phyloP scores from a whole-genome alignment of 1,140 invertebrate genomes.

The Hyposmocoma kahamanoa region DNA sequence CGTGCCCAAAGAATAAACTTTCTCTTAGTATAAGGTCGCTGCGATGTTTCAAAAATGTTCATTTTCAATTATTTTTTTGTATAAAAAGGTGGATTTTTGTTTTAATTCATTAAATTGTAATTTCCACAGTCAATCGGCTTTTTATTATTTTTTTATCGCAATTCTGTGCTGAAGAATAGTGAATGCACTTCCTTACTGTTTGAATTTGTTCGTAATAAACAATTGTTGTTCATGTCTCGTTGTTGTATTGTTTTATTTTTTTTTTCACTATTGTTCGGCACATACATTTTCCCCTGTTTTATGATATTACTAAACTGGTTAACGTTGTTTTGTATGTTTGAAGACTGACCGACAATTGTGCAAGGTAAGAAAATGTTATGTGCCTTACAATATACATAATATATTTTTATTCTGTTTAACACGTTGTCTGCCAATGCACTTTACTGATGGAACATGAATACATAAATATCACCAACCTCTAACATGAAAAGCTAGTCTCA shows the following conservation, averaged over 20 bases:
- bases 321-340: conserved; percentile 11
- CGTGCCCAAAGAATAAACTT: conserved; percentile 25
- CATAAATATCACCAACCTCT: no score
- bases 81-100: conserved; percentile 17
- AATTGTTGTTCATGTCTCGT: background rate
- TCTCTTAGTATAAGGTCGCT: background rate
- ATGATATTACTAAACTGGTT: conserved; percentile 13
- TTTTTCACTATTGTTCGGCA: conserved; percentile 88
- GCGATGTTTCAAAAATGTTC: background rate
- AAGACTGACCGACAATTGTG: conserved; percentile 14
- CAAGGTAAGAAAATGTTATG: conserved; percentile 37
- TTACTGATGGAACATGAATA: no score
- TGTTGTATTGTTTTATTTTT: conserved; percentile 29
- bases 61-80: conserved; percentile 23
- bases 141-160: conserved; percentile 32
- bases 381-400: conserved; percentile 35
- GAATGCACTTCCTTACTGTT: conserved; percentile 72
- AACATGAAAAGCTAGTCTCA: no score
- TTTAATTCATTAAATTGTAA: conserved; percentile 37
- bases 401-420: no score
- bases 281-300: conserved; percentile 62
- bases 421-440: no score
- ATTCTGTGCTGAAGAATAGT: conserved; percentile 75
- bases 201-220: conserved; percentile 30
- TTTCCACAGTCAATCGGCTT: conserved; percentile 22